Conservation (phyloP, 2,113 vertebrate species). For the Oncorhynchus masou region DNA sequence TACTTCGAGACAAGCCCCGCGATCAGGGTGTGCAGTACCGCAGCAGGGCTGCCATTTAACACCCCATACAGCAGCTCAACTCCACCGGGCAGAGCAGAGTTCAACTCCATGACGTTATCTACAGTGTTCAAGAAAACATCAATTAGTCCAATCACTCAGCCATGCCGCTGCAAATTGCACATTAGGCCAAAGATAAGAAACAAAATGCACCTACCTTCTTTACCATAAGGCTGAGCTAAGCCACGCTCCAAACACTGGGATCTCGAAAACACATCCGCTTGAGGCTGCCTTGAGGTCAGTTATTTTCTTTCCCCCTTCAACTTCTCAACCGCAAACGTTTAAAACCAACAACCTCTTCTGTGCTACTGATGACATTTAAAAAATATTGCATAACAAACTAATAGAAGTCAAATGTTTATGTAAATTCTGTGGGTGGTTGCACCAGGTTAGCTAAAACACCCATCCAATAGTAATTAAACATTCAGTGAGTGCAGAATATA, state of each 20-base stretch:
- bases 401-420: too few species aligned
- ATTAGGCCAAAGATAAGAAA: conserved; percentile 13
- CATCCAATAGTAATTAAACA: not conserved
- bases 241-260: not conserved
- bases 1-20: not conserved
- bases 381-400: too few species aligned
- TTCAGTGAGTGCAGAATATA: not conserved
- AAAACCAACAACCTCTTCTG: not conserved
- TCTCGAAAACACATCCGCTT: not conserved
- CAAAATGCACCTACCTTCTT: not conserved
- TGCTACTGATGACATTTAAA: not conserved
- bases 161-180: not conserved
- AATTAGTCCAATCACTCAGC: conserved; percentile 23
- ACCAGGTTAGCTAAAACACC: not conserved
- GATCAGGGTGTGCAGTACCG: conserved; percentile 31
- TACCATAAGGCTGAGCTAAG: not conserved
- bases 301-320: too few species aligned
- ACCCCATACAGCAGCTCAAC: conserved; percentile 2
- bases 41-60: conserved; percentile 14
- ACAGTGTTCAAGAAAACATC: conserved; percentile 34
- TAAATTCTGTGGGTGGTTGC: too few species aligned
- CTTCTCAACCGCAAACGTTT: not conserved
- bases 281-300: not conserved
- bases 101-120: conserved; percentile 14
- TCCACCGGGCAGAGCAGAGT: conserved; percentile 13